Conservation (phyloP, 2,797 vertebrate genomes). For the Anguilla marmorata region DNA sequence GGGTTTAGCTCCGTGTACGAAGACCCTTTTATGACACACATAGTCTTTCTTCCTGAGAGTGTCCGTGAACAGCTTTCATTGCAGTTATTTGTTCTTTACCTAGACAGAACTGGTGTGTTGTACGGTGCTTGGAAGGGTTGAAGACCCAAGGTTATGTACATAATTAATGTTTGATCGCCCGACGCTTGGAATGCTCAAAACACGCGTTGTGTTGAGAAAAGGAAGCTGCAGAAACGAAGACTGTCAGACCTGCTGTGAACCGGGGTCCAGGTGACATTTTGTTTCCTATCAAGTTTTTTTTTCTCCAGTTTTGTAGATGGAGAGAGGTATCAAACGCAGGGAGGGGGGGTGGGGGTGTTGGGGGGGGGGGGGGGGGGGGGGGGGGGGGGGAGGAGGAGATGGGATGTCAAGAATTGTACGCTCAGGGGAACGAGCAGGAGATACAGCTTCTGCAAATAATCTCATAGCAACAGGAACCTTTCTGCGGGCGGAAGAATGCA, state of each 20-base stretch:
- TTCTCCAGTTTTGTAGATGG: background rate
- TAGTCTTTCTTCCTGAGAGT: background rate
- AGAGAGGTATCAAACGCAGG: background rate
- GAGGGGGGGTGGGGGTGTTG: constrained; percentile 18
- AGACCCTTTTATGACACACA: background rate
- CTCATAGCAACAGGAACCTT: constrained; percentile 45
- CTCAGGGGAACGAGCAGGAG: constrained; percentile 41
- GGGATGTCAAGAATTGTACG: constrained; percentile 53
- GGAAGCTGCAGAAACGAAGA: constrained; percentile 16
- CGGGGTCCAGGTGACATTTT: constrained; percentile 42
- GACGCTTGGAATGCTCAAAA: background rate
- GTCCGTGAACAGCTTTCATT: background rate
- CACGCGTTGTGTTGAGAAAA: background rate
- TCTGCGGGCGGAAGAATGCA: constrained; percentile 2
- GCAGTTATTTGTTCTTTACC: background rate
- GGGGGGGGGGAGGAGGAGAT: constrained; percentile 31
- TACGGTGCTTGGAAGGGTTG: background rate
- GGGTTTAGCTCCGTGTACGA: background rate
- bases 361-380: too few species aligned
- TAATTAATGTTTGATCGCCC: background rate
- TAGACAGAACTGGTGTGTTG: background rate
- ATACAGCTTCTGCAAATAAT: constrained; percentile 51
- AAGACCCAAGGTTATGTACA: background rate
- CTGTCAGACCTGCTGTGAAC: constrained; percentile 37
- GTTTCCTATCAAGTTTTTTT: constrained; percentile 43